Evolutionary conservation across 2,113 vertebrate species (phyloP).

Genomic region (Gavialis gangeticus): DNA sequence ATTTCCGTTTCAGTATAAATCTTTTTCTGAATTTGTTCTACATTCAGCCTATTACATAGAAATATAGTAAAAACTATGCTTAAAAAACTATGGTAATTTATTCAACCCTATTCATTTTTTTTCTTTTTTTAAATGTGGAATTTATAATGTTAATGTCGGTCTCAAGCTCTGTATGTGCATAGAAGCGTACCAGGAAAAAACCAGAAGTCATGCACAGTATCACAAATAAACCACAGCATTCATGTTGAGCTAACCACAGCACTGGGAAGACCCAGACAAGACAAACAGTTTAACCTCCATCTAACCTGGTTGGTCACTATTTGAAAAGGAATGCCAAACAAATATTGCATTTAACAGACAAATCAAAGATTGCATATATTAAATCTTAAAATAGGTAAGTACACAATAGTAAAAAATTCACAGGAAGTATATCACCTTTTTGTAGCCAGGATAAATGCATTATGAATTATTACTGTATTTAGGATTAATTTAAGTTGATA

Average conservation of each 20-base stretch:
- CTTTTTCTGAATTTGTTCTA: neutral
- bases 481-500: neutral
- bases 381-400: neutral
- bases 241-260: neutral
- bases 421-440: neutral
- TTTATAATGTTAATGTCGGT: neutral
- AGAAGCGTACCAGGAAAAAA: neutral
- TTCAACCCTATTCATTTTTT: neutral
- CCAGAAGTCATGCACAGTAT: neutral
- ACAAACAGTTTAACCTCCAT: neutral
- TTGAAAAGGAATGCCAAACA: neutral
- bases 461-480: neutral
- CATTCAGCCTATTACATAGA: neutral
- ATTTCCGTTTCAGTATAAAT: neutral
- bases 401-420: rapidly evolving
- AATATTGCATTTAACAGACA: neutral
- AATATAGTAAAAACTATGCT: neutral
- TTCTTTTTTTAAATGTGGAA: neutral
- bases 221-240: neutral
- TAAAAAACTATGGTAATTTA: neutral
- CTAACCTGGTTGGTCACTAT: neutral
- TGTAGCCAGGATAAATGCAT: neutral
- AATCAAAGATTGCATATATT: neutral
- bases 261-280: neutral
- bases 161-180: neutral